Base-by-base conservation (phyloP, 2,113 vertebrate species). In the Odocoileus hemionus region DNA sequence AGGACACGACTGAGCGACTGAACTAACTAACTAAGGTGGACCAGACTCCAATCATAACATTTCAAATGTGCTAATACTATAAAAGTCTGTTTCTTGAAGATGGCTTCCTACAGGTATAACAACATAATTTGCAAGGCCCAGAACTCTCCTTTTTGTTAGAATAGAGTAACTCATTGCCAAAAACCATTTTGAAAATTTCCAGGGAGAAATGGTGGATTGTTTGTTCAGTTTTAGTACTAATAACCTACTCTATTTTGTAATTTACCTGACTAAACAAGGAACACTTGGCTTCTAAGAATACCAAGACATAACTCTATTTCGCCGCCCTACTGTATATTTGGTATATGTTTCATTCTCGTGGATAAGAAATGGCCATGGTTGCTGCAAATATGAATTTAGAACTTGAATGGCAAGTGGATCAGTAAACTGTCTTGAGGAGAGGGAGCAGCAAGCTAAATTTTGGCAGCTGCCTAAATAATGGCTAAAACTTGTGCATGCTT, bases 191-290 rank as follows among this genome's bases (percentile, higher is more conserved):
- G 82, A 70, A 86, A 26, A 47, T 79, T 96, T 88, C 85, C 78
- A 93, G 82, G 80, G 70, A 86, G 64, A 90, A 60, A 93, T 23
- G 67, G 93, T 36, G 21, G 14, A 50, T 70, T 30, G 17, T 80
- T 96, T 79, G 21, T 84, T 91, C 47, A 14, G 45, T 89, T 94
- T 96, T 84, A 88, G 67, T 54, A 39, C 11, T 25, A 50, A 89
- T 61, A n/a, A 70, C 33, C 82, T 78, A 21, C 88, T 90, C 57
- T 82, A 6, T 86, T 84, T 97, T 39, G 76, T 86, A 93, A 84
- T 93, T 94, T 92, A 96, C 84, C 74, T 95, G 80, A 57, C 45
- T 86, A 79, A 82, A 50, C 76, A 96, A 82, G 47, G 47, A 96
- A 91, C 4, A 30, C 36, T 23, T 57, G 90, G 88, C 61, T 91